Percentiles rank a stretch among this genome's conserved stretches.
These are phyloP conservation scores for Diphyllodes magnificus DNA, from an alignment of 2,113 vertebrate species.

Conservation along the genomic window DNA sequence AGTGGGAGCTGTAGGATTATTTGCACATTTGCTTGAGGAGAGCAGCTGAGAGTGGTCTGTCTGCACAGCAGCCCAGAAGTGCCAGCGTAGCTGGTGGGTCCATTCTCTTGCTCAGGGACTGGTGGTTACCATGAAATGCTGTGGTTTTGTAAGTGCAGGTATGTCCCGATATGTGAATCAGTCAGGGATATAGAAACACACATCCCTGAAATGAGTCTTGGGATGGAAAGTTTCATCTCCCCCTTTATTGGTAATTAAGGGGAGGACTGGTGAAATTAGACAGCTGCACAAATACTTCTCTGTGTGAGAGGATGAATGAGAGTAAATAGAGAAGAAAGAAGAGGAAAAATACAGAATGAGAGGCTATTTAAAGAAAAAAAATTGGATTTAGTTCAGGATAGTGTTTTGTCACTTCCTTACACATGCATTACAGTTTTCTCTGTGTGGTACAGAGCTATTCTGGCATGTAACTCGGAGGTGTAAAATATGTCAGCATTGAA, in stretches of 20 bases:
- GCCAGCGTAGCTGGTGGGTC: background rate
- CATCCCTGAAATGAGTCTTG: constrained; percentile 2
- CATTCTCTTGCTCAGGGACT: background rate
- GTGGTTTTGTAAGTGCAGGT: background rate
- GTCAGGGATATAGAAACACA: background rate
- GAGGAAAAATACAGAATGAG: constrained; percentile 22
- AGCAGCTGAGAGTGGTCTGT: background rate
- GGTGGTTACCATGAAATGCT: background rate
- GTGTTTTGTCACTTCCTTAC: constrained; percentile 53
- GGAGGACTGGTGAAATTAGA: background rate
- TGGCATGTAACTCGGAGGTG: constrained; percentile 29
- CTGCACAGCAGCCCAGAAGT: background rate
- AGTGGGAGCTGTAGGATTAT: background rate
- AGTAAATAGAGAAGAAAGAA: constrained; percentile 40
- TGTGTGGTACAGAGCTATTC: constrained; percentile 20
- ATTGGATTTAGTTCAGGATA: constrained; percentile 46
- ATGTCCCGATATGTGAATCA: background rate
- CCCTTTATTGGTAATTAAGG: constrained; percentile 38
- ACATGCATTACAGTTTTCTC: background rate
- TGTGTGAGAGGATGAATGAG: constrained; percentile 55
- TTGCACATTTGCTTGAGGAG: background rate
- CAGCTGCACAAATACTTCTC: constrained; percentile 13
- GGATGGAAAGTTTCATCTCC: constrained; percentile 13
- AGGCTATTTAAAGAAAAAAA: constrained; percentile 57
- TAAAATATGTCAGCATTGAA: constrained; percentile 50